These are phyloP conservation scores for Spatulosminthurus flaviceps DNA, from an alignment of 2,888 invertebrate species.

Conservation along the genomic window DNA sequence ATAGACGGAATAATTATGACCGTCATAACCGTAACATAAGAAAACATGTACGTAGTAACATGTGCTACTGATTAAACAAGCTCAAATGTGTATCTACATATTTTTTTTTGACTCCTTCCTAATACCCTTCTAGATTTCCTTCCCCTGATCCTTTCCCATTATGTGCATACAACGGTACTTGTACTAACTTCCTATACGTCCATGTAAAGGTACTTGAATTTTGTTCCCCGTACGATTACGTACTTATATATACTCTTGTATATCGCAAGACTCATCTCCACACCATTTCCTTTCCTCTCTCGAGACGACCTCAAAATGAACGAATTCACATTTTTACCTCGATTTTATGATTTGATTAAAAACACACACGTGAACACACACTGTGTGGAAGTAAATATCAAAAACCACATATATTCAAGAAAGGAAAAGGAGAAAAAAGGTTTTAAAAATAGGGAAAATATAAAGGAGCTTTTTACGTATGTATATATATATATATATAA, in stretches of 20 bases:
- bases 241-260: neutral
- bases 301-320: neutral
- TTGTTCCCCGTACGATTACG: too few relatives aligned
- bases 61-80: slow-evolving; percentile 19
- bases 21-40: slow-evolving; percentile 32
- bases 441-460: neutral
- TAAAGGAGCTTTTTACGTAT: neutral
- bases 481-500: neutral
- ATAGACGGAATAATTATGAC: slow-evolving; percentile 34
- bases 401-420: too few relatives aligned
- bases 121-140: neutral
- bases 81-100: neutral
- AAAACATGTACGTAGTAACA: slow-evolving; percentile 6
- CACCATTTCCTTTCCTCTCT: neutral
- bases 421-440: neutral
- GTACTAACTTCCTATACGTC: neutral
- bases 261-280: neutral
- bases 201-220: neutral
- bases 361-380: slow-evolving; percentile 2
- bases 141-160: neutral
- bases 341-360: slow-evolving; percentile 31
- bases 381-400: too few relatives aligned
- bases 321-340: slow-evolving; percentile 14
- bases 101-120: neutral
- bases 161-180: neutral